Base-by-base conservation (phyloP, 2,113 vertebrate genomes). In the Pseudois nayaur region DNA sequence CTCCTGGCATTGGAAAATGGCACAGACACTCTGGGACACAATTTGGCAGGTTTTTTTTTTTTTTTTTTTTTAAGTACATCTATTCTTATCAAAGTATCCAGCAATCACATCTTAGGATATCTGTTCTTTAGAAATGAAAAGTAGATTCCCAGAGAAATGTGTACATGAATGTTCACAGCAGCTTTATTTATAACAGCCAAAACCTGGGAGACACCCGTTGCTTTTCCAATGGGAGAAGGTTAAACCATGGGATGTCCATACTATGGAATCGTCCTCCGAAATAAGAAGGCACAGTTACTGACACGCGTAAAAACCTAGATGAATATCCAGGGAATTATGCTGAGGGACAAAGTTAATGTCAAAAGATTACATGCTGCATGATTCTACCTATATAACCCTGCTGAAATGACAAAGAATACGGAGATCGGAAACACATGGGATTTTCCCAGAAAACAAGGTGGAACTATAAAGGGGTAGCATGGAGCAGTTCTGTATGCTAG, bases 311-410 rank as follows among this genome's bases (percentile, higher is more conserved):
- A 27, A 60, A 27, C 12, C 16, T 19, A 36, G 50, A 14, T 1
- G 23, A 10, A 7, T 19, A 74, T n/a, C 60, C 27, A 23, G 14
- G 33, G 19, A 23, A 40, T 6, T 12, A 7, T 12, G 45, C 27
- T n/a, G 43, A 36, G 74, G 25, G 33, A 52, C 29, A 59, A 71
- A 92, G 33, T 31, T 43, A 19, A 1, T 33, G 74, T 81, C 11
- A 1, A 8, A 27, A n/a, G 11, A 3, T 15, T 17, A n/a, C 4
- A 15, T 1, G 2, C n/a, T 6, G 27, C 14, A 10, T 11, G 19
- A 17, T 2, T 25, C 27, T 48, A 31, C 21, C 25, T 33, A 3
- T 5, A 43, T 8, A 6, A 31, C 17, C 74, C 14, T 4, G 55
- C 9, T 45, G 36, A 78, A 33, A 12, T 12, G 67, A 54, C 33